Percentiles rank a stretch among this genome's conserved stretches.
These are phyloP conservation scores for Eudyptes chrysolophus DNA, from an alignment of 2,113 vertebrate genomes.

Conservation along the genomic window DNA sequence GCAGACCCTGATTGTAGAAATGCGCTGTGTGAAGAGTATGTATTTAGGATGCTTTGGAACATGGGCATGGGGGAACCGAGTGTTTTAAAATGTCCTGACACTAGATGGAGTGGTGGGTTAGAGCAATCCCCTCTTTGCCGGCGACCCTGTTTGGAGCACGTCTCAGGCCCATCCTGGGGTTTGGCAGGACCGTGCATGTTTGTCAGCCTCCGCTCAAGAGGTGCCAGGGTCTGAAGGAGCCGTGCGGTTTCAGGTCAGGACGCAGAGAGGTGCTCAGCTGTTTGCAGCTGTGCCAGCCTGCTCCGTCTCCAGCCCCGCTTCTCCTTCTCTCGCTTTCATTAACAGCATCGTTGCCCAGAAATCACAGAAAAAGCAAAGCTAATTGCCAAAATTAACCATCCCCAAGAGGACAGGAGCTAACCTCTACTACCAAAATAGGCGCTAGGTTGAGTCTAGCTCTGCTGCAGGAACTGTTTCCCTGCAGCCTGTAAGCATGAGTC, in stretches of 20 bases:
- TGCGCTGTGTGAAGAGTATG: rapidly evolving
- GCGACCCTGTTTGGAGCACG: not conserved
- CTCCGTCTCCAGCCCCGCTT: not conserved
- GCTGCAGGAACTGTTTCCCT: not conserved
- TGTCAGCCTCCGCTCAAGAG: not conserved
- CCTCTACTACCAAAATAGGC: not conserved
- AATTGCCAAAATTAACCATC: not conserved
- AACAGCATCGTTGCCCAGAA: not conserved
- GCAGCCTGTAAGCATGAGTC: rapidly evolving
- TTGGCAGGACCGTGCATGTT: not conserved
- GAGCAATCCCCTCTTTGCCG: not conserved
- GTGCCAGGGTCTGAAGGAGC: not conserved
- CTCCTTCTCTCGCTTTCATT: not conserved
- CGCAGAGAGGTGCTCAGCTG: not conserved
- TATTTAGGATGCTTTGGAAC: not conserved
- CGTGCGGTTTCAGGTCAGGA: not conserved
- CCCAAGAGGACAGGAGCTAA: not conserved
- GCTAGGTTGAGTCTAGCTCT: not conserved
- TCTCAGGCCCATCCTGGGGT: not conserved
- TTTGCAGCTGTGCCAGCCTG: not conserved
- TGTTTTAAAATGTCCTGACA: constrained; percentile 3
- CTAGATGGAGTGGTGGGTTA: constrained; percentile 57
- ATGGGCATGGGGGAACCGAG: rapidly evolving
- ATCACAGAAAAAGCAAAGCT: not conserved
- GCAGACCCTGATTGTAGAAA: not conserved